A percentile compares a stretch with the other conserved stretches of the same genome.
Evolutionary conservation across 2,797 vertebrate genomes (phyloP).

Genomic region (Triplophysa bombifrons): DNA sequence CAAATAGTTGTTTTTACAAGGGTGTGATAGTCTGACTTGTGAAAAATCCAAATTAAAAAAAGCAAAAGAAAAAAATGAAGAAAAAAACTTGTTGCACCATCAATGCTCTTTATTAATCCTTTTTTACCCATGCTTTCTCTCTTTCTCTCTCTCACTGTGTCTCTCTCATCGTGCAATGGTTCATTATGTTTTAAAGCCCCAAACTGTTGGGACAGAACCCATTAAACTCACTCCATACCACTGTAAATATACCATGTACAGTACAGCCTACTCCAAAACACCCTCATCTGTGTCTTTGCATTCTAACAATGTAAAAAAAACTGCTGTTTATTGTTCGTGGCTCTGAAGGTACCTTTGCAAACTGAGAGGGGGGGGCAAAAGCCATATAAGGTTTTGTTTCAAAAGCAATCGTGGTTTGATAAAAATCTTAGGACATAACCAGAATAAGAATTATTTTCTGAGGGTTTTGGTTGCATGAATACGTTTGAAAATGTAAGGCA

Average conservation of each 20-base stretch:
- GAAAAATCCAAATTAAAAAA: slow-evolving; percentile 49
- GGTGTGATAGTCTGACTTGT: slow-evolving; percentile 62
- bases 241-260: slow-evolving; percentile 37
- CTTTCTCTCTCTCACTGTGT: slow-evolving; percentile 49
- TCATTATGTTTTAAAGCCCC: slow-evolving; percentile 26
- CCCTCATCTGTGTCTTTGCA: slow-evolving; percentile 5
- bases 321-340: neutral
- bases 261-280: slow-evolving; percentile 45
- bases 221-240: slow-evolving; percentile 3
- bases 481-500: slow-evolving; percentile 1
- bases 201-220: neutral
- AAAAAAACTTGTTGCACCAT: slow-evolving; percentile 59
- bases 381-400: slow-evolving; percentile 47
- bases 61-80: neutral
- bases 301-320: slow-evolving; percentile 9
- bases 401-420: slow-evolving; percentile 10
- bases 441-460: neutral
- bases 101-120: slow-evolving; percentile 66
- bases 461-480: neutral
- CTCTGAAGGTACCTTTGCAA: slow-evolving; percentile 23
- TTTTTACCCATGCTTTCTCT: slow-evolving; percentile 51
- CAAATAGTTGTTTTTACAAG: slow-evolving; percentile 68
- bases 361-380: slow-evolving; percentile 61
- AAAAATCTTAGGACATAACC: neutral
- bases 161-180: slow-evolving; percentile 60